Evolutionary conservation across 2,113 vertebrate genomes (phyloP).

Genomic region (Candoia aspera): DNA sequence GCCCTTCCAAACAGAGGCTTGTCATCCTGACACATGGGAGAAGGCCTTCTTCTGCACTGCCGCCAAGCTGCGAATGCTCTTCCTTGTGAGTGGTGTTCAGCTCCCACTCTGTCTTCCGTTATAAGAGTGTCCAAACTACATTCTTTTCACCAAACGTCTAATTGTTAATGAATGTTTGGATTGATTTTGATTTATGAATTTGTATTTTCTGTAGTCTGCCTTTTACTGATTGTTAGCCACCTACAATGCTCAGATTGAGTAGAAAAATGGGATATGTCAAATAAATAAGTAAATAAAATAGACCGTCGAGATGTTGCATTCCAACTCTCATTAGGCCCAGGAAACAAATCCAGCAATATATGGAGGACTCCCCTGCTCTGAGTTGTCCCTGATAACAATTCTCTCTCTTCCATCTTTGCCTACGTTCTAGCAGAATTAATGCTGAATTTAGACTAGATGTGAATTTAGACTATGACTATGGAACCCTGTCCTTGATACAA

Average conservation of each 20-base stretch:
- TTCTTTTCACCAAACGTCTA: not conserved
- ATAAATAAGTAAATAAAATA: not conserved
- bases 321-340: not conserved
- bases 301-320: not conserved
- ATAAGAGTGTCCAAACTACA: not conserved
- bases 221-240: not conserved
- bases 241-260: not conserved
- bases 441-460: not conserved
- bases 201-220: not conserved
- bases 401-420: not conserved
- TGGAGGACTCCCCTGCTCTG: not conserved
- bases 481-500: not conserved
- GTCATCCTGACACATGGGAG: not conserved
- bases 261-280: not conserved
- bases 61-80: not conserved
- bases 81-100: not conserved
- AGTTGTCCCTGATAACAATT: not conserved
- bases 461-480: not conserved
- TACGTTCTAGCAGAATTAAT: not conserved
- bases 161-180: not conserved
- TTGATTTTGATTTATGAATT: not conserved
- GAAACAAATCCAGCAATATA: not conserved
- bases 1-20: not conserved
- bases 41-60: not conserved
- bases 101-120: not conserved